phyloP scores from a whole-genome alignment of 2,797 vertebrate species.

The Lophius americanus region DNA sequence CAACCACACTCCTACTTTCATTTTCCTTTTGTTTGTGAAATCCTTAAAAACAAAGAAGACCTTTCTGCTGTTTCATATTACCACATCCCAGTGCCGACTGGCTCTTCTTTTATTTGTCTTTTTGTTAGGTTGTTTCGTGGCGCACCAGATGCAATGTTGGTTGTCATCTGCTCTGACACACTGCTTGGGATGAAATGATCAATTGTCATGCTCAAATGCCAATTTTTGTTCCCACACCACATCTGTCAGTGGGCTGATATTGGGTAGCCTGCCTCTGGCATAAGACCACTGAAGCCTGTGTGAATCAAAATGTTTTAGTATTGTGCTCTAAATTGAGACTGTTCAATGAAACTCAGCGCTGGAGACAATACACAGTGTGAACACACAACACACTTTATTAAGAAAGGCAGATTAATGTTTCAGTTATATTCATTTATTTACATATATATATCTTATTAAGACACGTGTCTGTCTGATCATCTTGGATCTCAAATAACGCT shows the following conservation, averaged over 20 bases:
- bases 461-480: slow-evolving; percentile 52
- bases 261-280: not conserved
- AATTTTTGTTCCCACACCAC: not conserved
- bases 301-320: slow-evolving; percentile 4
- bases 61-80: not conserved
- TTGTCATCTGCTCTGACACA: not conserved
- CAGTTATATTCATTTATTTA: slow-evolving; percentile 54
- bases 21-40: too few species aligned
- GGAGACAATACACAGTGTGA: slow-evolving; percentile 21
- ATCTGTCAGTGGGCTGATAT: not conserved
- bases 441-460: slow-evolving; percentile 52
- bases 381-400: slow-evolving; percentile 58
- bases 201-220: not conserved
- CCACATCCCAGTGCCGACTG: not conserved
- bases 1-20: too few species aligned
- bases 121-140: too few species aligned
- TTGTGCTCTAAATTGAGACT: slow-evolving; percentile 1
- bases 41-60: not conserved
- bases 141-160: not conserved
- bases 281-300: not conserved
- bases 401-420: slow-evolving; percentile 61
- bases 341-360: slow-evolving; percentile 5
- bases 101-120: not conserved
- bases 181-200: not conserved
- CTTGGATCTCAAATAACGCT: slow-evolving; percentile 25